Conservation (phyloP, 2,797 vertebrate genomes). For the Poeciliopsis gracilis region DNA sequence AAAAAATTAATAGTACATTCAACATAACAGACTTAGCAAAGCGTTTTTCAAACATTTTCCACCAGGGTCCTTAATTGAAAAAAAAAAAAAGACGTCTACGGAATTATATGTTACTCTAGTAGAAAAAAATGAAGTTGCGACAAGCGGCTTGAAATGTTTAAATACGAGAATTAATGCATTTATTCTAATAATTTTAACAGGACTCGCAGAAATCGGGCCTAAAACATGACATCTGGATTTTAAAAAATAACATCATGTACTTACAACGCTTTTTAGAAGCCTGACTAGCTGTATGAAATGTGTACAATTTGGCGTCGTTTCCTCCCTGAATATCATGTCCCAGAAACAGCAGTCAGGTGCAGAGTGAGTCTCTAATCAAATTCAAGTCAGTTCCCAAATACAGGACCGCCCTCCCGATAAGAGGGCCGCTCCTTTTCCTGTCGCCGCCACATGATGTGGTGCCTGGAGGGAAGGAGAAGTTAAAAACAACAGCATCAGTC, state of each 20-base stretch:
- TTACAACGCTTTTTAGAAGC: constrained; percentile 38
- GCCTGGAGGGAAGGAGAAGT: background rate
- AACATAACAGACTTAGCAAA: background rate
- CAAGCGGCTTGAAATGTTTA: background rate
- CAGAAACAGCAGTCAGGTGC: constrained; percentile 40
- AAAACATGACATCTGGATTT: background rate
- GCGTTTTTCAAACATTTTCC: background rate
- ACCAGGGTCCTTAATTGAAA: background rate
- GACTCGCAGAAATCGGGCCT: background rate
- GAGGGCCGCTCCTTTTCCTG: background rate
- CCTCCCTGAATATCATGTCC: background rate
- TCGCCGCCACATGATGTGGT: background rate
- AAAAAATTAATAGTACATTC: background rate
- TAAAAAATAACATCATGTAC: constrained; percentile 4
- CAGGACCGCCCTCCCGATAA: constrained; percentile 28
- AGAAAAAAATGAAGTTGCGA: background rate
- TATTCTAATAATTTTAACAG: background rate
- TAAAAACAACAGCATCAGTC: background rate
- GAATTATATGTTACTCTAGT: background rate
- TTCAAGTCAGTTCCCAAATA: background rate
- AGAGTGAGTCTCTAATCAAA: constrained; percentile 46
- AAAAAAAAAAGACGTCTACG: background rate
- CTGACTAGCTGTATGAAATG: background rate
- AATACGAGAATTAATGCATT: background rate
- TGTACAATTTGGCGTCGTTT: constrained; percentile 13